Percentiles rank a stretch among this genome's conserved stretches.
These are phyloP conservation scores for Tinamus major DNA, from an alignment of 2,797 vertebrate species.

Conservation along the genomic window DNA sequence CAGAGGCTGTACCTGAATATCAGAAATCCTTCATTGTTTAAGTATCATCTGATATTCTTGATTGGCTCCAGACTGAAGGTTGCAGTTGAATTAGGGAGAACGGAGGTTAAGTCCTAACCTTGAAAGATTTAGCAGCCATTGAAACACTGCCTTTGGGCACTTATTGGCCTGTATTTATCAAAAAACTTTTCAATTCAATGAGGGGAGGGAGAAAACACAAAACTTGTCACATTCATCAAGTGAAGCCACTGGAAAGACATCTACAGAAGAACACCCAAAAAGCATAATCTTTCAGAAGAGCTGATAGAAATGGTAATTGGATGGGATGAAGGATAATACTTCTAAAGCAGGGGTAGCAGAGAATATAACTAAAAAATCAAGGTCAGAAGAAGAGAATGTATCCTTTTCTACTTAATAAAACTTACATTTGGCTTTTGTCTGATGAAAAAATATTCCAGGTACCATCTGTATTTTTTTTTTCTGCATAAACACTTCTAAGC, in stretches of 20 bases:
- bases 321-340: slow-evolving; percentile 89
- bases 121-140: slow-evolving; percentile 99
- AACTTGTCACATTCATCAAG: slow-evolving; percentile 99
- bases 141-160: slow-evolving; percentile 94
- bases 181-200: slow-evolving; percentile 96
- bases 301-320: slow-evolving; percentile 98
- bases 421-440: slow-evolving; percentile 79
- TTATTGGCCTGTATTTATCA: slow-evolving; percentile 91
- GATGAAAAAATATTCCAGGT: slow-evolving; percentile 76
- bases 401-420: slow-evolving; percentile 78
- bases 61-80: slow-evolving; percentile 99
- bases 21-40: slow-evolving; percentile 99
- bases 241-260: slow-evolving; percentile 99
- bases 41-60: slow-evolving; percentile 99
- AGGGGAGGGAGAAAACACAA: slow-evolving; percentile 94
- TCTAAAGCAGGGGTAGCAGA: slow-evolving; percentile 78
- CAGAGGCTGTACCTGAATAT: slow-evolving; percentile 98
- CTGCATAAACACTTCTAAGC: slow-evolving; percentile 57
- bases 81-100: slow-evolving; percentile 96
- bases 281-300: slow-evolving; percentile 97
- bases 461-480: slow-evolving; percentile 68
- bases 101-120: slow-evolving; percentile 99
- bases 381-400: slow-evolving; percentile 79
- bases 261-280: slow-evolving; percentile 98
- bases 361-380: slow-evolving; percentile 90